These are phyloP conservation scores for Plectus sambesii DNA, from an alignment of 1,140 invertebrate species.

Conservation along the genomic window DNA sequence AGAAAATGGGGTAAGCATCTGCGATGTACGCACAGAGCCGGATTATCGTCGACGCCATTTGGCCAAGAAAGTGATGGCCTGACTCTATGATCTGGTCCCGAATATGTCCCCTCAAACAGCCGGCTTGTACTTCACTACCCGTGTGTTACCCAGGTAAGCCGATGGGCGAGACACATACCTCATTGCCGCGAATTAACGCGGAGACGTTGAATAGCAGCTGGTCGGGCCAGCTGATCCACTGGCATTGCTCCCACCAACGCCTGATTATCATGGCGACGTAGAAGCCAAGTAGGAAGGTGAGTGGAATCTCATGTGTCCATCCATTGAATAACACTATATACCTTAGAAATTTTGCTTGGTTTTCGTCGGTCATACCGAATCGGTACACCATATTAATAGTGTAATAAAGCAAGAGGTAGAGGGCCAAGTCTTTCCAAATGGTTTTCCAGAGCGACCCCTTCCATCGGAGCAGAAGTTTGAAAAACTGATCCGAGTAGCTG, in stretches of 20 bases:
- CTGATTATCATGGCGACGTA: slow-evolving; percentile 38
- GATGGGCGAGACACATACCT: too few species aligned
- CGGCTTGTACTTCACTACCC: too few species aligned
- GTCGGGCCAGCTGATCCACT: slow-evolving; percentile 23
- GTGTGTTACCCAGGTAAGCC: too few species aligned
- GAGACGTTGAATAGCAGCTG: slow-evolving; percentile 18
- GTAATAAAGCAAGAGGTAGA: slow-evolving; percentile 28
- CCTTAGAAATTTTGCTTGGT: slow-evolving; percentile 20
- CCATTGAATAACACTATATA: slow-evolving; percentile 26
- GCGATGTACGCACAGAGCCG: too few species aligned
- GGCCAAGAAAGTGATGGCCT: too few species aligned
- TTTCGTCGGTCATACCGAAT: slow-evolving; percentile 22
- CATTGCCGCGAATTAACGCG: slow-evolving; percentile 23
- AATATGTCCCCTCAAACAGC: too few species aligned
- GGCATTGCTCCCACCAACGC: slow-evolving; percentile 37
- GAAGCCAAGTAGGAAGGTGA: slow-evolving; percentile 38
- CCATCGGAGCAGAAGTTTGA: slow-evolving; percentile 30
- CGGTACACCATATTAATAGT: slow-evolving; percentile 26
- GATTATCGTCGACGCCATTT: too few species aligned
- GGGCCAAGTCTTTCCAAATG: slow-evolving; percentile 27
- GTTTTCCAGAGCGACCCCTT: slow-evolving; percentile 31
- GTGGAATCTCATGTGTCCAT: slow-evolving; percentile 31
- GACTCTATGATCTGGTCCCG: too few species aligned
- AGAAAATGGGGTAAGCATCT: too few species aligned
- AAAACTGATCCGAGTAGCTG: slow-evolving; percentile 26